Conservation (phyloP, 2,113 vertebrate species). For the Equus quagga region DNA sequence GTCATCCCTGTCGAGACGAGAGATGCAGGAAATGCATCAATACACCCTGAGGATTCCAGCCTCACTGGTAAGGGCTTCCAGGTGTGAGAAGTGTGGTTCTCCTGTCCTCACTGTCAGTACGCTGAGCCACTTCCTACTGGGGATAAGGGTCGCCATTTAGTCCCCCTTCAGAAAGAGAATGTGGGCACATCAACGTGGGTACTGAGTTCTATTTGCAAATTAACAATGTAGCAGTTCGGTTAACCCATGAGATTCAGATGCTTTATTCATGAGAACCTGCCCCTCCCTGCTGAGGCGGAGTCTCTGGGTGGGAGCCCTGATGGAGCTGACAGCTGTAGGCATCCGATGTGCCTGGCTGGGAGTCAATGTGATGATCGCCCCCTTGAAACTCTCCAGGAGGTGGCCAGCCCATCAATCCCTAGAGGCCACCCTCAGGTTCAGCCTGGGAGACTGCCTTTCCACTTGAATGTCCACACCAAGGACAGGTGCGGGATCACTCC, state of each 20-base stretch:
- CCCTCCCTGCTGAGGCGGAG: background rate
- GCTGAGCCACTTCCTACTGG: background rate
- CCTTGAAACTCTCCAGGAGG: background rate
- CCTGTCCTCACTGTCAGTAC: background rate
- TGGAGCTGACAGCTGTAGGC: too few relatives aligned
- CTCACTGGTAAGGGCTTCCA: background rate
- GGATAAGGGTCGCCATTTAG: background rate
- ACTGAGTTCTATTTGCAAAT: background rate
- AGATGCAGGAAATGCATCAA: background rate
- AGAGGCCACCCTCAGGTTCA: background rate
- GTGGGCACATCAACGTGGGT: background rate
- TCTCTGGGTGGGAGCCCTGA: background rate
- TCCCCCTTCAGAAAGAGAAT: background rate
- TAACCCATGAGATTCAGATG: too few relatives aligned
- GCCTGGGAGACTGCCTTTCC: background rate
- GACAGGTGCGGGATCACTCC: rapidly evolving
- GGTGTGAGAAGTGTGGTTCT: background rate
- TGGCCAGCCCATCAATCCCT: background rate
- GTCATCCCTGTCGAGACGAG: background rate
- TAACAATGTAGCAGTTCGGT: background rate
- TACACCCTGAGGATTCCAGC: background rate
- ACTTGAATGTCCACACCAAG: background rate
- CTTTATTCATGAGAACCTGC: background rate
- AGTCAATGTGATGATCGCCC: background rate
- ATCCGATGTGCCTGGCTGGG: background rate